Percentiles rank a stretch among this genome's conserved stretches.
Evolutionary conservation across 2,113 vertebrate genomes (phyloP).

Genomic region (Pelusios castaneus): DNA sequence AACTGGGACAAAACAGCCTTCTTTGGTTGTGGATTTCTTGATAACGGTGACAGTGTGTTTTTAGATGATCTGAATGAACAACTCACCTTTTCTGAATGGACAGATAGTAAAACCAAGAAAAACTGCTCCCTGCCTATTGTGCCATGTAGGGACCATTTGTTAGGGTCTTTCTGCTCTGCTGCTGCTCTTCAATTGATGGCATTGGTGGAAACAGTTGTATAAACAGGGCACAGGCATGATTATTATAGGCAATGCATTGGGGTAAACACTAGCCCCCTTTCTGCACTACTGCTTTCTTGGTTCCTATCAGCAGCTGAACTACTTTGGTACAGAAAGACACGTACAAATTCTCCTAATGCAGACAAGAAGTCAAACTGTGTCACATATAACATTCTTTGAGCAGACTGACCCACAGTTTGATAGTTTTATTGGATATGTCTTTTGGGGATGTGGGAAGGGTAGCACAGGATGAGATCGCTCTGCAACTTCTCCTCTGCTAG

Average conservation of each 20-base stretch:
- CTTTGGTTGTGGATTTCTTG: conserved; percentile 22
- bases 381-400: background rate
- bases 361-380: background rate
- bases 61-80: background rate
- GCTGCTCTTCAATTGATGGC: conserved; percentile 26
- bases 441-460: background rate
- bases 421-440: background rate
- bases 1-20: background rate
- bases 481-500: background rate
- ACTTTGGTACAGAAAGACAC: background rate
- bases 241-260: conserved; percentile 10
- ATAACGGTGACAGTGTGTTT: background rate
- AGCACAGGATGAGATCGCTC: background rate
- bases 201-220: background rate
- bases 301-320: background rate
- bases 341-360: background rate
- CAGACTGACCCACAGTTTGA: background rate
- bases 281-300: background rate
- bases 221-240: background rate
- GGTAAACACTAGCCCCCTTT: background rate
- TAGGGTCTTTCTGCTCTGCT: conserved; percentile 34
- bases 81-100: conserved; percentile 4
- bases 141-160: conserved; percentile 41
- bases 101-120: conserved; percentile 36
- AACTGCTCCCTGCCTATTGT: background rate